Base-by-base conservation (phyloP, 92 coral and sea anemone species). In the Phymanthus crucifer region DNA sequence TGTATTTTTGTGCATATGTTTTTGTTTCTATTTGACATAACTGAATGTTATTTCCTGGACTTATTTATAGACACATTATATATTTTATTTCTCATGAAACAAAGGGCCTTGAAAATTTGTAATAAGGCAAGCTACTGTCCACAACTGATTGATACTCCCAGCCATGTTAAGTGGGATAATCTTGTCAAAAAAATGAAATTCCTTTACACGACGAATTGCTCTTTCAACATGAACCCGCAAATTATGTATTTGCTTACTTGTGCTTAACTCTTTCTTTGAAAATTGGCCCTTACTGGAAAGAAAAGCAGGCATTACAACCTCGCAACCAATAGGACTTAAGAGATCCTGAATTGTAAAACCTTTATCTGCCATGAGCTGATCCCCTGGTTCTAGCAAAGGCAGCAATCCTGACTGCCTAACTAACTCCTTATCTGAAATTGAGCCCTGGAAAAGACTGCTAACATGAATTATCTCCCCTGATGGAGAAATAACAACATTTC, bases 341-440 rank as follows among this genome's bases (percentile, higher is more conserved):
- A 84, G 34, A 70, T 79, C 85, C 26, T 78, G 78, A 11, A 83
- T 83, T 37, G 52, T 69, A 79, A 83, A 83, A 6, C 90, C 87
- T 47, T 87, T 87, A 27, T 78, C 88, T 52, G 91, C 86, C 73
- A 88, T 47, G 1, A 83, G 47, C 74, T 88, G 85, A 79, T 88
- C 85, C 64, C 91, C 85, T 27, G 80, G 86, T 65, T 88, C 54
- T 24, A 88, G 89, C 68, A 84, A 26, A 73, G 78, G 36, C 35
- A 84, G 52, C 23, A 84, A 86, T 16, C 89, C 89, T 26, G 89
- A 84, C 65, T 76, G 71, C 72, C 38, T 84, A 21, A 88, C 83
- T 27, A 88, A 83, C 75, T 84, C 88, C 74, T 84, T 88, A 52
- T 70, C 89, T 27, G 91, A 88, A 23, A 88, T 88, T 2, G 91